Evolutionary conservation across 2,113 vertebrate genomes (phyloP), one percentile per base, ranked within the genome.

Genomic region (Archilochus colubris): DNA sequence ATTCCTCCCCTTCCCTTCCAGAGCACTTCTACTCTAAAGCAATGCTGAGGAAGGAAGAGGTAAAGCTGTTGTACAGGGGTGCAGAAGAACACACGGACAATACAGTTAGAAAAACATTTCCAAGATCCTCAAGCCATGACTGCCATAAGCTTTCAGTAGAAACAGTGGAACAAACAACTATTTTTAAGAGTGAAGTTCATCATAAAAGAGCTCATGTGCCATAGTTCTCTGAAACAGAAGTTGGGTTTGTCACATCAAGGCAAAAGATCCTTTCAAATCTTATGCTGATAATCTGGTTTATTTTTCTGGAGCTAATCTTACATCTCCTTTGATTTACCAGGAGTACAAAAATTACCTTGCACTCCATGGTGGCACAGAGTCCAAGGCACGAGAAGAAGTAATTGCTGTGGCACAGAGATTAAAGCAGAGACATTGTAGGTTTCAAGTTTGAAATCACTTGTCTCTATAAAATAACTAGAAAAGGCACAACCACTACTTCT

Each of bases 11-110:
- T 33, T 61, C 46, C 10, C 9, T 69, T 28, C 40, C 51, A 66
- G 46, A 74, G 7, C 9, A 17, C 18, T 67, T 44, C 16, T 11
- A 27, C 4, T 13, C 46, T n/a, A 27, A 53, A 30, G 22, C 6
- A 74, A 84, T 14, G 10, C 5, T 2, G 0, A 59, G 33, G 53
- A 69, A 68, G 14, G 18, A 7, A 50, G 62, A 4, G 0, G 1
- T 7, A 22, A 78, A 78, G 12, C 7, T 55, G n/a, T 3, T 51
- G 48, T 15, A 24, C 10, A 31, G 15, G 4, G 21, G 22, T 15
- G 24, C 13, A 36, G 69, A 54, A 84, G 30, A 51, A 43, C 2
- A 18, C 7, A 25, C 4, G 7, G 36, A 33, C 31, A 23, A 80
- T 61, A 92, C 82, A 74, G 30, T 14, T 13, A 62, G 27, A 69